Conservation (phyloP, 2,888 invertebrate species). For the Crossocerus cetratus region DNA sequence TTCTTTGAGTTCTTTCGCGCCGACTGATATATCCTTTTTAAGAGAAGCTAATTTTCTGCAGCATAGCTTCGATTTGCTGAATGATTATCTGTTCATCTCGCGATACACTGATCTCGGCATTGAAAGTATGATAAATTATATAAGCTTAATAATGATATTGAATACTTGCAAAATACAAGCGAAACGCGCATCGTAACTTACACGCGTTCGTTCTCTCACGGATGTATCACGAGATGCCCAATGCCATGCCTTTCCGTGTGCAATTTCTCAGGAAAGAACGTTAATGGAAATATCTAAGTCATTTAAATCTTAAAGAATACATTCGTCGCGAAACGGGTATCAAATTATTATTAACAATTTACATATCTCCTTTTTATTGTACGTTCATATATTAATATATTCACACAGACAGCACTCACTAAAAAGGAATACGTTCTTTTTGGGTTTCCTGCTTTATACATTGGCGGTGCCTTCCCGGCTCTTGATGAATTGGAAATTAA, state of each 20-base stretch:
- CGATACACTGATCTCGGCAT: not conserved
- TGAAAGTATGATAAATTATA: not conserved
- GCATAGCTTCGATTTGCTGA: no score
- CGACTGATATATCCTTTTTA: constrained; percentile 3
- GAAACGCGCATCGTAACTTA: no score
- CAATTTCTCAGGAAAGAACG: constrained; percentile 14
- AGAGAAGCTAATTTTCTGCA: not conserved
- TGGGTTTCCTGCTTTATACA: constrained; percentile 1
- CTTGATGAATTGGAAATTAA: not conserved
- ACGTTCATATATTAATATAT: constrained; percentile 20
- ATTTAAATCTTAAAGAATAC: constrained; percentile 22
- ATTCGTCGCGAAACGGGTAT: constrained; percentile 14
- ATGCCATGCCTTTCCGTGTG: not conserved
- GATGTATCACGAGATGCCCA: not conserved
- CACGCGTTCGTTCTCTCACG: not conserved
- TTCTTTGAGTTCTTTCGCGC: constrained; percentile 13
- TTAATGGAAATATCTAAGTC: constrained; percentile 23
- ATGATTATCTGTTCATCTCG: not conserved
- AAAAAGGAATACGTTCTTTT: constrained; percentile 17
- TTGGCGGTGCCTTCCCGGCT: not conserved
- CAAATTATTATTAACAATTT: constrained; percentile 33
- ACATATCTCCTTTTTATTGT: constrained; percentile 20
- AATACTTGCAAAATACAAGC: no score
- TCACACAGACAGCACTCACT: constrained; percentile 14
- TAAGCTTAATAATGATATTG: not conserved